Conservation (phyloP, 2,888 invertebrate species). For the Phengaris alcon region DNA sequence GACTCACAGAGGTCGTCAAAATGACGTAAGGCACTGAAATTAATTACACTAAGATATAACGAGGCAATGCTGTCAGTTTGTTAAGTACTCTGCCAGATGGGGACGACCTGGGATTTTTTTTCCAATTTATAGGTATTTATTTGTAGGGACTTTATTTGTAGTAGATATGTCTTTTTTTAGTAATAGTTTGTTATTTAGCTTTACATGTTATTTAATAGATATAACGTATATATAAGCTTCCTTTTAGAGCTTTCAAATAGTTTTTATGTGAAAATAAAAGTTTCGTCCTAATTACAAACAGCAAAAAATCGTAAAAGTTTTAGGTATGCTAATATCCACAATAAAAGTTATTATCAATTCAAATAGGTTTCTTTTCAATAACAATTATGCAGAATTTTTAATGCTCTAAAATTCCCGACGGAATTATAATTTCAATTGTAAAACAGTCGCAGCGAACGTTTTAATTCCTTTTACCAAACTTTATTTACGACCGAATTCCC, state of each 20-base stretch:
- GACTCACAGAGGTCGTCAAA: no score
- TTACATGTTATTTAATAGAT: no score
- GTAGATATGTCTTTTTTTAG: no score
- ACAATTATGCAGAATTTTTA: conserved; percentile 22
- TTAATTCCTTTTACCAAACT: conserved; percentile 21
- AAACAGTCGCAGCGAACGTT: background rate
- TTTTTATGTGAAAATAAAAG: background rate
- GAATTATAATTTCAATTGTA: conserved; percentile 20
- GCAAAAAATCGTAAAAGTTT: background rate
- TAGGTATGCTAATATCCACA: conserved; percentile 10
- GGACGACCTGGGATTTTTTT: no score
- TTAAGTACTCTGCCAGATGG: no score
- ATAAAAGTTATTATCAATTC: conserved; percentile 27
- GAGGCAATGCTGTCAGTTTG: no score
- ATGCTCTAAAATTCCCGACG: background rate
- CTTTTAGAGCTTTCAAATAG: background rate
- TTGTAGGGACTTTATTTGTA: no score
- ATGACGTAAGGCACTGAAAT: background rate
- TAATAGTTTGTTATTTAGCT: no score
- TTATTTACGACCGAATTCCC: background rate
- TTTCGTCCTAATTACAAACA: background rate
- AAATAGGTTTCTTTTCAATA: conserved; percentile 23
- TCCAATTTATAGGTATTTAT: no score
- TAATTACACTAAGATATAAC: background rate
- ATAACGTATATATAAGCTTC: no score